Base-by-base conservation (phyloP, 2,888 invertebrate genomes). In the Apeira syringaria region DNA sequence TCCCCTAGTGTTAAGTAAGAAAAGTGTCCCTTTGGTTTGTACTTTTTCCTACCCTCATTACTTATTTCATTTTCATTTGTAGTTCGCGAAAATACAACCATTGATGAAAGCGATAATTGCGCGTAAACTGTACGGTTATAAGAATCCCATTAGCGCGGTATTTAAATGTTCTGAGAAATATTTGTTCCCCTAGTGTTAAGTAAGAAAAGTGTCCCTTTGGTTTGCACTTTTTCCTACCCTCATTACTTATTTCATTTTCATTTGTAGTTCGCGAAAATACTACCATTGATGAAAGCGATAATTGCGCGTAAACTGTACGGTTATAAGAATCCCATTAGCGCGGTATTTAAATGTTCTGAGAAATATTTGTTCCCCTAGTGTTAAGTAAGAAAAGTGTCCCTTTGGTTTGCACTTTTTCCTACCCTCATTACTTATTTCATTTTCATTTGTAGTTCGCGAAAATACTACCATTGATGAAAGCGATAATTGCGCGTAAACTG, bases 321-420 rank as follows among this genome's bases (percentile, higher is more conserved):
- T n/a, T n/a, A n/a, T n/a, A n/a, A n/a, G n/a, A n/a, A n/a, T n/a
- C n/a, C n/a, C n/a, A n/a, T n/a, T n/a, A n/a, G n/a, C n/a, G n/a
- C n/a, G n/a, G n/a, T n/a, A n/a, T n/a, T n/a, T n/a, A n/a, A n/a
- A n/a, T n/a, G n/a, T n/a, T n/a, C n/a, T n/a, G n/a, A n/a, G n/a
- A n/a, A n/a, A n/a, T 78, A 78, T 80, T 81, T 74, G 72, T 71
- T 64, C 73, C 77, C 73, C 65, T 43, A 64, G 47, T 59, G 70
- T 60, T 68, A 61, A 68, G 65, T 63, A 62, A 71, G 68, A 68
- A 69, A 71, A 62, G 59, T 60, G 49, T 59, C 46, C 58, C 61
- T 70, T 69, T 64, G 59, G 55, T 40, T 54, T 57, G 53, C 28
- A 36, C 32, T 34, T 41, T 52, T 53, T 38, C 24, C 29, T 10